Percentiles rank a stretch among this genome's conserved stretches.
Conservation (phyloP, 2,113 vertebrate species). For the Rhinichthys klamathensis region DNA sequence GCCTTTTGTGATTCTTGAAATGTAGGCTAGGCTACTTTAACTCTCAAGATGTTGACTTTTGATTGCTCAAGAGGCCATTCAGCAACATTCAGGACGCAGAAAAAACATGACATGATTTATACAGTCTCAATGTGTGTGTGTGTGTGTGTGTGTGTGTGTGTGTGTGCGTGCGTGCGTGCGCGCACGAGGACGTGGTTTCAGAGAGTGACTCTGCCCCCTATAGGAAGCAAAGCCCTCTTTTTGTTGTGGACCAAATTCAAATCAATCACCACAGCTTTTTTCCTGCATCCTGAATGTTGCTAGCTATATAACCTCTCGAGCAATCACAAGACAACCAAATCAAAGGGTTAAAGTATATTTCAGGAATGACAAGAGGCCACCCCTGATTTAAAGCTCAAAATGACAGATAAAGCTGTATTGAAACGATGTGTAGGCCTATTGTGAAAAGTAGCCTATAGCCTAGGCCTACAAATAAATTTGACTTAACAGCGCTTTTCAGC, state of each 20-base stretch:
- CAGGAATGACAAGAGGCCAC: background rate
- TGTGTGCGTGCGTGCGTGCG: background rate
- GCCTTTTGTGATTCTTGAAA: background rate
- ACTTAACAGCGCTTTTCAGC: background rate
- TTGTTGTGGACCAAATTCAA: constrained; percentile 1
- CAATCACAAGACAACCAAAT: background rate
- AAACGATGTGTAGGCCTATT: background rate
- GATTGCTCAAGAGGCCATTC: background rate
- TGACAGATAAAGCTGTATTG: background rate
- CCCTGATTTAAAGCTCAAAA: background rate
- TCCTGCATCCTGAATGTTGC: background rate
- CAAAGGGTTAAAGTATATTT: background rate
- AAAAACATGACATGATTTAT: background rate
- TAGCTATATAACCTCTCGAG: background rate
- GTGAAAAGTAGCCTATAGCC: background rate
- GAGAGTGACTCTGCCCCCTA: constrained; percentile 70
- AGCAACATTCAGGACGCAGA: background rate
- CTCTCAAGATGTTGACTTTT: background rate
- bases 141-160: background rate
- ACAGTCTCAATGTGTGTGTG: background rate
- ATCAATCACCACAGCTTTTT: background rate
- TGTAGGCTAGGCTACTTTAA: background rate
- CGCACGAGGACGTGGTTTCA: background rate
- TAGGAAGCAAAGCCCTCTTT: constrained; percentile 51
- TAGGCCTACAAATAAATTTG: background rate